A percentile compares a stretch with the other conserved stretches of the same genome.
These are phyloP conservation scores for Lepidurus couesii DNA, from an alignment of 1,140 invertebrate species.

Conservation along the genomic window DNA sequence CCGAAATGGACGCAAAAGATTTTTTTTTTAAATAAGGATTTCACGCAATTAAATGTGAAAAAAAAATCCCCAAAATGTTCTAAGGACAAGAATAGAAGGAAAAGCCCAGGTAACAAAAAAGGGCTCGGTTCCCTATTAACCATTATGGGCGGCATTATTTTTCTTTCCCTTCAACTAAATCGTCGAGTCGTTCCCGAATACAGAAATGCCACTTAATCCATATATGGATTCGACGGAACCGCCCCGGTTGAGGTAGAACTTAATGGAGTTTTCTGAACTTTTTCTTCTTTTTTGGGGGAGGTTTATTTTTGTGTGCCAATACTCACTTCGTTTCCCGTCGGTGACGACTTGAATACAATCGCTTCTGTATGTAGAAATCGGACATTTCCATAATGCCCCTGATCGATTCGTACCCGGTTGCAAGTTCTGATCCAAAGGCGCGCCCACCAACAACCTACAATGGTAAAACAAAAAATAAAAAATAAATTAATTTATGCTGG, in stretches of 20 bases:
- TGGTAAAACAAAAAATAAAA: background rate
- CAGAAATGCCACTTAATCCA: slow-evolving; percentile 14
- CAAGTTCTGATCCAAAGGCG: slow-evolving; percentile 75
- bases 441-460: slow-evolving; percentile 83
- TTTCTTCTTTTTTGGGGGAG: too few relatives aligned
- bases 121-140: slow-evolving; percentile 4
- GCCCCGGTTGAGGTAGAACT: background rate
- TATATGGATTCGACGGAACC: slow-evolving; percentile 10
- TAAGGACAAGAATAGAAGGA: slow-evolving; percentile 4
- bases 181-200: slow-evolving; percentile 22
- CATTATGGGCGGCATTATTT: slow-evolving; percentile 20
- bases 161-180: slow-evolving; percentile 25
- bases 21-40: slow-evolving; percentile 25
- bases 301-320: slow-evolving; percentile 27
- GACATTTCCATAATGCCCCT: slow-evolving; percentile 82
- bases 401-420: slow-evolving; percentile 76
- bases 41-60: background rate
- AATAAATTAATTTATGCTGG: background rate
- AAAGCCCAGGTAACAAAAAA: slow-evolving; percentile 39
- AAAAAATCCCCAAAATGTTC: background rate
- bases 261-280: background rate
- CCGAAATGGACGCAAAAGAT: slow-evolving; percentile 25
- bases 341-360: slow-evolving; percentile 81
- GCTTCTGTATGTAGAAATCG: slow-evolving; percentile 55
- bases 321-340: slow-evolving; percentile 76